Conservation (phyloP, 2,888 invertebrate species). For the Empis livida region DNA sequence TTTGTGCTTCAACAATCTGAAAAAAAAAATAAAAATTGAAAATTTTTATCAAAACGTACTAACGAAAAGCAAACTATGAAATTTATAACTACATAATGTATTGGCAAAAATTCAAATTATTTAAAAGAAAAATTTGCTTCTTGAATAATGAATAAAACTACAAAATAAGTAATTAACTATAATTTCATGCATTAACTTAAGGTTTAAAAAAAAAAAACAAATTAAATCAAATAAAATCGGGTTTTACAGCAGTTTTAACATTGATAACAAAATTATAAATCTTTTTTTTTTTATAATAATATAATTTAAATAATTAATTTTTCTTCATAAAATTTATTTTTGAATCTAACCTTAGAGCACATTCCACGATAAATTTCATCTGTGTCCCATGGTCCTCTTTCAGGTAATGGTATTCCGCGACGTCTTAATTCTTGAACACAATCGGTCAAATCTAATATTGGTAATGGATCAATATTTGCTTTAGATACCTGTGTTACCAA, state of each 20-base stretch:
- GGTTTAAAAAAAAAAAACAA: conserved; percentile 1
- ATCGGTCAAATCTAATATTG: conserved; percentile 76
- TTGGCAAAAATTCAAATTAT: no score
- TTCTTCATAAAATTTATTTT: neutral
- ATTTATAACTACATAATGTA: no score
- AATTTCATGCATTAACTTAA: no score
- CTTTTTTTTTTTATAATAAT: no score
- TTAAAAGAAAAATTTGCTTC: no score
- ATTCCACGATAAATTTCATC: conserved; percentile 73
- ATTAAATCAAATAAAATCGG: neutral
- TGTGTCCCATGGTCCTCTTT: conserved; percentile 67
- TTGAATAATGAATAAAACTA: no score
- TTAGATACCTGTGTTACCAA: conserved; percentile 77
- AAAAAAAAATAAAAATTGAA: conserved; percentile 32
- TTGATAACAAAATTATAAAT: no score
- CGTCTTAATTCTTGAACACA: conserved; percentile 77
- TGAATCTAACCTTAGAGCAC: conserved; percentile 61
- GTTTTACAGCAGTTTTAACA: neutral
- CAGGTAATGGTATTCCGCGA: conserved; percentile 71
- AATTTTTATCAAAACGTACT: no score
- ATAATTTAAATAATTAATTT: no score
- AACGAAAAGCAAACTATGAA: no score
- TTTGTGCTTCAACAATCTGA: conserved; percentile 39
- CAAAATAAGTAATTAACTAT: no score
- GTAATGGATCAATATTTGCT: conserved; percentile 75